Conservation (phyloP, 2,113 vertebrate genomes). For the Caranx melampygus region DNA sequence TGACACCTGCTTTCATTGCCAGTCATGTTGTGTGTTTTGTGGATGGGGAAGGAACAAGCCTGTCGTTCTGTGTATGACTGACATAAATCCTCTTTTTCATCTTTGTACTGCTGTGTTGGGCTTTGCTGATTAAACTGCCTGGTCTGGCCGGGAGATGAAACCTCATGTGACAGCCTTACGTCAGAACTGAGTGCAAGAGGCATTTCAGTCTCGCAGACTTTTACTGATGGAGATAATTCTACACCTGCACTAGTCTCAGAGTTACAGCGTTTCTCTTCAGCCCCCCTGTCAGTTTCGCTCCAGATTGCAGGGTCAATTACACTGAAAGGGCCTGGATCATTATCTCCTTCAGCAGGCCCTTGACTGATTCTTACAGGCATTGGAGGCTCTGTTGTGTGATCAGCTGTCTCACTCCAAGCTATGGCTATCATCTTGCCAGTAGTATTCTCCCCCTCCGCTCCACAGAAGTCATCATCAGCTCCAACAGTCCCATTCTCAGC, state of each 20-base stretch:
- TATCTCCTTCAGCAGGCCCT: slow-evolving; percentile 68
- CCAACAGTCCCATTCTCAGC: slow-evolving; percentile 22
- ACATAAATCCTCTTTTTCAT: slow-evolving; percentile 46
- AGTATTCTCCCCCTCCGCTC: slow-evolving; percentile 27
- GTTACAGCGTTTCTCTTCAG: slow-evolving; percentile 49
- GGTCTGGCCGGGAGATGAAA: slow-evolving; percentile 18
- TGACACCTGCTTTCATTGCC: slow-evolving; percentile 43
- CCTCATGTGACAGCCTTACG: slow-evolving; percentile 8
- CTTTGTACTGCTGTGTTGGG: slow-evolving; percentile 10
- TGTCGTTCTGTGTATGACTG: slow-evolving; percentile 35
- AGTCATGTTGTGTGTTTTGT: slow-evolving; percentile 9
- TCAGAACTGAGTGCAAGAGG: slow-evolving; percentile 6
- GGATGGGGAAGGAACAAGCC: slow-evolving; percentile 1
- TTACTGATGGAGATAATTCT: slow-evolving; percentile 52
- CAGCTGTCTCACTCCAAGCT: slow-evolving; percentile 47
- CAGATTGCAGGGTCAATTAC: slow-evolving; percentile 74
- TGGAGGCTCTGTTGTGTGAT: slow-evolving; percentile 59
- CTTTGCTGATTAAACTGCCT: slow-evolving; percentile 21
- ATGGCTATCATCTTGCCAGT: slow-evolving; percentile 46
- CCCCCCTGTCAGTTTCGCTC: slow-evolving; percentile 56
- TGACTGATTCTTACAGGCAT: slow-evolving; percentile 56
- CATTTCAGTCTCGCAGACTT: slow-evolving; percentile 27
- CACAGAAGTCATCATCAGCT: slow-evolving; percentile 39
- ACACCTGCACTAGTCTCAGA: slow-evolving; percentile 49
- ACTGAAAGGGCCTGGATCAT: slow-evolving; percentile 58